Evolutionary conservation across 2,797 vertebrate genomes (phyloP).

Genomic region (Manis pentadactyla): DNA sequence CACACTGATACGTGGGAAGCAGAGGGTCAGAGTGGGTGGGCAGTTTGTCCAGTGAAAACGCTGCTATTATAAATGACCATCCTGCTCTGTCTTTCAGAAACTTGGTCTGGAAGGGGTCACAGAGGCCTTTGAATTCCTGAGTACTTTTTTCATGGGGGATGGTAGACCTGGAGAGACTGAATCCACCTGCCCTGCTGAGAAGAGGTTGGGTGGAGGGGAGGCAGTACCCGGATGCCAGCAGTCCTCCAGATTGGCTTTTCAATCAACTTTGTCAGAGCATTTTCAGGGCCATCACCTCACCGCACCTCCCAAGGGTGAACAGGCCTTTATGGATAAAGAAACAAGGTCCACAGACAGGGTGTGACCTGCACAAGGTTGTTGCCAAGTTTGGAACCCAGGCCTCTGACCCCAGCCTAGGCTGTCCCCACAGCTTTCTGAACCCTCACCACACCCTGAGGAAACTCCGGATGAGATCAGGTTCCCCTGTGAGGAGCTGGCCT

Average conservation of each 20-base stretch:
- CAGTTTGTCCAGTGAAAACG: not conserved
- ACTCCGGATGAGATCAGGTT: not conserved
- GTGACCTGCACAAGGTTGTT: not conserved
- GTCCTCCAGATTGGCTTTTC: not conserved
- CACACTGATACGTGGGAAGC: not conserved
- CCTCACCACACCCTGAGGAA: not conserved
- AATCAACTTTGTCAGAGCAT: not conserved
- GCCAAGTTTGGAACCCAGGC: not conserved
- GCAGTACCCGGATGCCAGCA: not conserved
- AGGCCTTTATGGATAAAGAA: not conserved
- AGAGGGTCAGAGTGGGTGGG: not conserved
- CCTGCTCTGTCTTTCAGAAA: not conserved
- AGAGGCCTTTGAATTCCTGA: not conserved
- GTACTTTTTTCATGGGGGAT: not conserved
- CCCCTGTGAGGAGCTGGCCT: not conserved
- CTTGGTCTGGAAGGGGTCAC: not conserved
- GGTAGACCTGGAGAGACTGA: not conserved
- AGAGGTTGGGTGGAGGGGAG: fast-evolving
- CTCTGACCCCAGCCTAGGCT: not conserved
- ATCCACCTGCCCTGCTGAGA: not conserved
- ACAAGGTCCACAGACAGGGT: not conserved
- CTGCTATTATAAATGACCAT: not conserved
- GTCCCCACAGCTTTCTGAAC: not conserved
- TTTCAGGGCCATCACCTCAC: not conserved
- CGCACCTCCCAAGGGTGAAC: not conserved